Evolutionary conservation across 2,888 invertebrate species (phyloP), one percentile per base, ranked within the genome.

Genomic region (Dinocampus coccinellae): DNA sequence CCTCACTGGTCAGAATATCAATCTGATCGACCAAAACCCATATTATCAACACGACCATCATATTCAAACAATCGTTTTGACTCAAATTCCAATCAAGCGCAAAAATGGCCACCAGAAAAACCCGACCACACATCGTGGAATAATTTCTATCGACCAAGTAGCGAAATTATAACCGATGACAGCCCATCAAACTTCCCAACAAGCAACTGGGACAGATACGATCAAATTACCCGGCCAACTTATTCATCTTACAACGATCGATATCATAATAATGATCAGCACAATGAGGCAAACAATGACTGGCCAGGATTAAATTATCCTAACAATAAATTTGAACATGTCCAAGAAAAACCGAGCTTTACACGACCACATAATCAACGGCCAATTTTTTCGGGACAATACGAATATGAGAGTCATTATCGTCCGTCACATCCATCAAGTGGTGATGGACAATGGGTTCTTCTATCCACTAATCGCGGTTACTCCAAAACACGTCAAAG

Each of bases 361-460:
- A 67, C 64, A 0, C 73, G 82, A 39, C 83, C 81, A 0, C 33
- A 68, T 29, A 63, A 77, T 58, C 58, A 58, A 78, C 72, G 83
- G 80, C 86, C 87, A 3, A 77, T 81, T 9, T 78, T 81, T 7
- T 89, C 90, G 62, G 90, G 91, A 47, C 89, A 90, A 22, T 90
- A 90, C 76, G 82, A 85, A 20, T 86, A 87, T 73, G 77, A 81
- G 2, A 70, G 78, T 34, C 82, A 80, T 64, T 90, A 91, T 80
- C 90, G 91, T 0, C 85, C 88, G 2, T 89, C 90, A 2, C 90
- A 92, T 83, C 93, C 93, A 0, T 89, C 90, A 0, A 89, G 89
- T 73, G 92, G 93, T 0, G 92, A 94, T 73, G 94, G 94, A 0
- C 92, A 94, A 78, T 94, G 94, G 94, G 91, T 94, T 1, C 87